Evolutionary conservation across 2,113 vertebrate genomes (phyloP), one percentile per base, ranked within the genome.

Genomic region (Ursus arctos): DNA sequence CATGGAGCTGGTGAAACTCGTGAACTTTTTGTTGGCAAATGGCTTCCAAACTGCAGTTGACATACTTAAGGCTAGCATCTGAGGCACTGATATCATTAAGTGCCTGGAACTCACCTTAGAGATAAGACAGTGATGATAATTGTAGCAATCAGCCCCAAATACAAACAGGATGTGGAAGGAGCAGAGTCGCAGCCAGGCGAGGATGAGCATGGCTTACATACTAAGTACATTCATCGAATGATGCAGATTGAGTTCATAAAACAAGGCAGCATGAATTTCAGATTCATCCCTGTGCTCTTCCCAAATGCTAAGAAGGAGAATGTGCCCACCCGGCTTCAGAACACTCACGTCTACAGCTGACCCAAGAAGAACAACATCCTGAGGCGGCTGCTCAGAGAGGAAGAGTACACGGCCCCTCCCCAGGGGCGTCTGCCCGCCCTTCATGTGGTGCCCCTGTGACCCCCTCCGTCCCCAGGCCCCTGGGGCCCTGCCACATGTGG

Each of bases 241-340:
- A 99, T 99, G 99, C 99, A 99, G 98, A 99, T 99, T 19, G 99
- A 99, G 98, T 99, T 99, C 98, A 99, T 99, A 98, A 99, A 99
- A 96, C 99, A 99, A 99, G 99, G 99, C 98, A 99, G 99, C 94
- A 99, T 99, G 98, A 99, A 99, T 98, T 99, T 99, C 98, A 99
- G 99, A 98, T 99, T 99, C 96, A 99, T 99, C 67, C 99, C 99
- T 21, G 99, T 99, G 82, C 98, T 99, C 97, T 99, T 99, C 91
- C 99, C 99, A 80, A 99, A 99, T 81, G 99, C 99, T 74, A 99
- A 96, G 61, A 99, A 99, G 99, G 99, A 98, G 51, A 99, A 99
- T 0, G 99, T 99, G 82, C 99, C 99, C 74, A 99, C 97, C 98
- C 99, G 99, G 99, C 99, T 99, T 55, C 99, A 99, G 98, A 99